These are phyloP conservation scores for Athetis lepigone DNA, from an alignment of 2,888 invertebrate genomes.

Conservation along the genomic window DNA sequence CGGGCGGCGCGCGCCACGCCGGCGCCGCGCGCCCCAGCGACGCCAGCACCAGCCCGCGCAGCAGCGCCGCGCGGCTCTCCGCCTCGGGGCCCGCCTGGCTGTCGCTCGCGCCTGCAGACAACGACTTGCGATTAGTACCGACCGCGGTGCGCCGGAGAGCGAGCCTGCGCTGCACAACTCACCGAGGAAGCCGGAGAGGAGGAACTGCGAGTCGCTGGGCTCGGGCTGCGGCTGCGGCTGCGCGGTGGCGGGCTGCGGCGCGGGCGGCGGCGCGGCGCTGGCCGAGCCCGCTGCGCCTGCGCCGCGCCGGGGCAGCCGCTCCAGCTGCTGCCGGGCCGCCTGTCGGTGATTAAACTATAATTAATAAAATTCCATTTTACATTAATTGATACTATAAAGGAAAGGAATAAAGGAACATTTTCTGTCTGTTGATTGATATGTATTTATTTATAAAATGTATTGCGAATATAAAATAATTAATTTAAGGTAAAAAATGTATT, in stretches of 20 bases:
- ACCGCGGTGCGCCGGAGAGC: no score
- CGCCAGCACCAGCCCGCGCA: slow-evolving; percentile 86
- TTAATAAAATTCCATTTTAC: slow-evolving; percentile 42
- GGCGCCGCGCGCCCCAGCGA: slow-evolving; percentile 82
- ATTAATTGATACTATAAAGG: slow-evolving; percentile 17
- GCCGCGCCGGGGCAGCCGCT: slow-evolving; percentile 96
- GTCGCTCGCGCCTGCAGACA: slow-evolving; percentile 72
- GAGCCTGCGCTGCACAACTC: slow-evolving; percentile 10
- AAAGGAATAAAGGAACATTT: no score
- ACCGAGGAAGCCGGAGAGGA: slow-evolving; percentile 83
- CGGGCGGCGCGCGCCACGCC: slow-evolving; percentile 67
- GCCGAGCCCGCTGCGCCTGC: slow-evolving; percentile 90
- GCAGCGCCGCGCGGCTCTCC: slow-evolving; percentile 83
- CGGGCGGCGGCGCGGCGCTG: slow-evolving; percentile 85
- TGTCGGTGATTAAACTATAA: slow-evolving; percentile 74
- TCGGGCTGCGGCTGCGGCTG: slow-evolving; percentile 82
- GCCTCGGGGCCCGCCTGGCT: slow-evolving; percentile 74
- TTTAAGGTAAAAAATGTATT: no score
- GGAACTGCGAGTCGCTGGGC: slow-evolving; percentile 78
- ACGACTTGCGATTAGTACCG: not conserved
- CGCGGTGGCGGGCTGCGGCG: slow-evolving; percentile 74
- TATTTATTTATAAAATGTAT: no score
- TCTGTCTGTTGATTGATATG: no score
- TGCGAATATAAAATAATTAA: no score
- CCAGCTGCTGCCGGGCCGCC: slow-evolving; percentile 97